A percentile compares a stretch with the other conserved stretches of the same genome.
Evolutionary conservation across 2,113 vertebrate species (phyloP).

Genomic region (Pseudorectes ferrugineus): DNA sequence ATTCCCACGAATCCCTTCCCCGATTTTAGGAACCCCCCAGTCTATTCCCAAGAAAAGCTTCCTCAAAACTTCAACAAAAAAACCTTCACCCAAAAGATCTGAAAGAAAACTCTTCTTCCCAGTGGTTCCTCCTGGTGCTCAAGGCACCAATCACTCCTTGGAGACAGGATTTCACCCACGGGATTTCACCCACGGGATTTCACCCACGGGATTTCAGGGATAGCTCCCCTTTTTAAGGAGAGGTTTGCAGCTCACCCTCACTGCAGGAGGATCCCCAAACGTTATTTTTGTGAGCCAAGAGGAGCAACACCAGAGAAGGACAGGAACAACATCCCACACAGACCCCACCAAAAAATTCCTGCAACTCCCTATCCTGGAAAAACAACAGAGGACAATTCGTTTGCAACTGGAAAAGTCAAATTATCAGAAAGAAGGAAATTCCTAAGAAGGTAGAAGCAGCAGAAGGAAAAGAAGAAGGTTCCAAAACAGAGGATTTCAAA

Average conservation of each 20-base stretch:
- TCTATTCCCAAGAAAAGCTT: background rate
- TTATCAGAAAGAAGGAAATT: background rate
- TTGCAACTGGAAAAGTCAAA: background rate
- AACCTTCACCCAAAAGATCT: background rate
- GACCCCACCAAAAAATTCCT: background rate
- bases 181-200: background rate
- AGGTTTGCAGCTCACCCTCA: background rate
- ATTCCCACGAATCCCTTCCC: background rate
- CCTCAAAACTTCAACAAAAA: background rate
- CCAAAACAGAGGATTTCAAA: background rate
- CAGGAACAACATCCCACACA: background rate
- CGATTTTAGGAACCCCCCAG: background rate
- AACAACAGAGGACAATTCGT: rapidly evolving
- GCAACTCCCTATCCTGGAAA: background rate
- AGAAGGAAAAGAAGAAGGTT: background rate
- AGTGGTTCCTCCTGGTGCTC: background rate
- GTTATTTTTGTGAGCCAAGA: background rate
- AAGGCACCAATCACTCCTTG: too few relatives aligned
- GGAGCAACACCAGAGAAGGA: background rate
- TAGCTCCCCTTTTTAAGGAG: background rate
- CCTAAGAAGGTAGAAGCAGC: background rate
- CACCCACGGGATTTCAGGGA: rapidly evolving
- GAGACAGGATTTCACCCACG: rapidly evolving
- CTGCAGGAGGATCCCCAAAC: background rate
- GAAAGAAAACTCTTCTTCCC: background rate